phyloP scores from a whole-genome alignment of 2,113 vertebrate species.

The Xenus cinereus region DNA sequence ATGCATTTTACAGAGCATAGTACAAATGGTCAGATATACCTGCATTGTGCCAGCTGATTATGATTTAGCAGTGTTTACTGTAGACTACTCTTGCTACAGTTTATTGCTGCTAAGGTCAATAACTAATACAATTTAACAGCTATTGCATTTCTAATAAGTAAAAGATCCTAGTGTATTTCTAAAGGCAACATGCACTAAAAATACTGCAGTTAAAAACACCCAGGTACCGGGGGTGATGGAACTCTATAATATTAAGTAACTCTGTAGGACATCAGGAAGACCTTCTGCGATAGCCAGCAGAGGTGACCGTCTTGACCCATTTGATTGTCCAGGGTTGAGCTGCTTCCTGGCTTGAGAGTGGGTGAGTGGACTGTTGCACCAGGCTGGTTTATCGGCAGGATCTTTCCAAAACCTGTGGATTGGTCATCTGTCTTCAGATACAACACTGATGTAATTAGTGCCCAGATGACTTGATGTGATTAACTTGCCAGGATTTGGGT shows the following conservation, averaged over 20 bases:
- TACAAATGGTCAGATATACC: not conserved
- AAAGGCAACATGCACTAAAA: not conserved
- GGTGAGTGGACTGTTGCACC: not conserved
- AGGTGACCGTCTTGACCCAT: not conserved
- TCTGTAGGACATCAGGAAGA: not conserved
- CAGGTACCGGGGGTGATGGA: not conserved
- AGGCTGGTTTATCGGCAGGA: not conserved
- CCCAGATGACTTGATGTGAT: accelerated
- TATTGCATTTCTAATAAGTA: constrained; percentile 34
- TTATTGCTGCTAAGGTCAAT: constrained; percentile 56
- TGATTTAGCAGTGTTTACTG: constrained; percentile 24
- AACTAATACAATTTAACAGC: constrained; percentile 61
- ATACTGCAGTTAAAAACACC: not conserved
- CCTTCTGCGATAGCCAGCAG: not conserved
- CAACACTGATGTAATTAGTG: not conserved
- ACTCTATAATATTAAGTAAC: not conserved
- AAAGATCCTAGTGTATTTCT: not conserved
- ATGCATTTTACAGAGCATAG: not conserved
- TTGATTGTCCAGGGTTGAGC: not conserved
- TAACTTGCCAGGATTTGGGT: not conserved
- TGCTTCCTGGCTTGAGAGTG: not conserved
- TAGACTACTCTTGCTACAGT: not conserved
- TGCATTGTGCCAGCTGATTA: not conserved
- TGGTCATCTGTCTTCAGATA: not conserved
- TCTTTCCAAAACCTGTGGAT: not conserved